Conservation (phyloP, 2,113 vertebrate species). For the Macheiramphus alcinus region DNA sequence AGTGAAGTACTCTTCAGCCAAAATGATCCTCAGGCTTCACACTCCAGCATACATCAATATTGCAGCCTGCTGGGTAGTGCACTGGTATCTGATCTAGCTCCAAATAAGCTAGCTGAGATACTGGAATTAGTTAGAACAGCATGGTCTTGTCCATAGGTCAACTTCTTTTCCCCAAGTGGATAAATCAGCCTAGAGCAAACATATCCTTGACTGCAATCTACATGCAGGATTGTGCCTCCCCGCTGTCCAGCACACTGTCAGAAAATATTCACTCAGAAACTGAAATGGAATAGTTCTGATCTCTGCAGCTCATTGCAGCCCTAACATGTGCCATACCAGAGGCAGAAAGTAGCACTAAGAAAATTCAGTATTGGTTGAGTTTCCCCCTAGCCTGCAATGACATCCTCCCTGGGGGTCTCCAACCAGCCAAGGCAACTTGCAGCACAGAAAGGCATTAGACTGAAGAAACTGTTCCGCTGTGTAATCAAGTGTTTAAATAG, state of each 20-base stretch:
- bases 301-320: neutral
- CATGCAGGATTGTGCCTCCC: neutral
- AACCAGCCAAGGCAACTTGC: neutral
- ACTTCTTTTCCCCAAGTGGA: neutral
- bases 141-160: neutral
- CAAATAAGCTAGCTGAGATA: neutral
- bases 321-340: neutral
- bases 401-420: neutral
- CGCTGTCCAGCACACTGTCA: neutral
- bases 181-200: slow-evolving; percentile 21
- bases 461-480: neutral
- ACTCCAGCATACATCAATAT: neutral
- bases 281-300: neutral
- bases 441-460: neutral
- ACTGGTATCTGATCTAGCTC: neutral
- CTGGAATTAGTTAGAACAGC: neutral
- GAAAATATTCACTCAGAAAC: neutral
- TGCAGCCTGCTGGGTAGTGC: neutral
- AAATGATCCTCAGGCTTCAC: neutral
- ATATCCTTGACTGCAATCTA: neutral
- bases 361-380: neutral
- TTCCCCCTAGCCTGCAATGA: neutral
- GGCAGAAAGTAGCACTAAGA: neutral
- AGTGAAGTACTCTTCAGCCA: neutral
- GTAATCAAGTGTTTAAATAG: slow-evolving; percentile 4